A percentile compares a stretch with the other conserved stretches of the same genome.
phyloP scores from a whole-genome alignment of 2,113 vertebrate genomes.

The Neotoma lepida region DNA sequence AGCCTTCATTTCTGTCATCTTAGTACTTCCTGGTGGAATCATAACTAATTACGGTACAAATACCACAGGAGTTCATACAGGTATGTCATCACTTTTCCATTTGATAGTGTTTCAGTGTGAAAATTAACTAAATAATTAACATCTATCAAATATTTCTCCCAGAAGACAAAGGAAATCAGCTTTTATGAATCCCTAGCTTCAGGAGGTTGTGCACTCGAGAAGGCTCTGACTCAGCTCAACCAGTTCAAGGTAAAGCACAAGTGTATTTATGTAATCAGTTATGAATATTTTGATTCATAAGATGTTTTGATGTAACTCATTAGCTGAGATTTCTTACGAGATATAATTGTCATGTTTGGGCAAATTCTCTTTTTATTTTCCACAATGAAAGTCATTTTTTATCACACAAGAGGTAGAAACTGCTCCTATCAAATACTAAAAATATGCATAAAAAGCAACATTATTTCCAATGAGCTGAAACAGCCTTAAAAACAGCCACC shows the following conservation, averaged over 20 bases:
- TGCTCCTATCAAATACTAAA: background rate
- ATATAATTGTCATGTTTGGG: background rate
- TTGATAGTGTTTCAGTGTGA: background rate
- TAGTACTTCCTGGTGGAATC: background rate
- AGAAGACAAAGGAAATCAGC: background rate
- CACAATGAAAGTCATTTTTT: constrained; percentile 40
- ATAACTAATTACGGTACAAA: background rate
- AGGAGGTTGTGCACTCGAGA: background rate
- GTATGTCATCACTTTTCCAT: background rate
- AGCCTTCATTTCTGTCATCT: background rate
- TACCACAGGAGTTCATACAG: background rate
- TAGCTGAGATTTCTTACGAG: constrained; percentile 20
- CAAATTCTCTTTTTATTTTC: background rate
- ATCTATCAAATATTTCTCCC: background rate
- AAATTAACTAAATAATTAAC: background rate
- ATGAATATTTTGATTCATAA: constrained; percentile 9
- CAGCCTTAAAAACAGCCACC: background rate
- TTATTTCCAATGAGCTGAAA: background rate
- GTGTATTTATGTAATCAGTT: background rate
- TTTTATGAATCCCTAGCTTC: background rate
- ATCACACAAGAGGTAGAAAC: constrained; percentile 14
- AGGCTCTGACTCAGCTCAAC: background rate
- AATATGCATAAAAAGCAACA: background rate
- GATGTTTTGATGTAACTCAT: background rate
- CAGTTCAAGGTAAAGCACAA: background rate